phyloP scores from a whole-genome alignment of 2,888 invertebrate species.

The Nasonia oneida region DNA sequence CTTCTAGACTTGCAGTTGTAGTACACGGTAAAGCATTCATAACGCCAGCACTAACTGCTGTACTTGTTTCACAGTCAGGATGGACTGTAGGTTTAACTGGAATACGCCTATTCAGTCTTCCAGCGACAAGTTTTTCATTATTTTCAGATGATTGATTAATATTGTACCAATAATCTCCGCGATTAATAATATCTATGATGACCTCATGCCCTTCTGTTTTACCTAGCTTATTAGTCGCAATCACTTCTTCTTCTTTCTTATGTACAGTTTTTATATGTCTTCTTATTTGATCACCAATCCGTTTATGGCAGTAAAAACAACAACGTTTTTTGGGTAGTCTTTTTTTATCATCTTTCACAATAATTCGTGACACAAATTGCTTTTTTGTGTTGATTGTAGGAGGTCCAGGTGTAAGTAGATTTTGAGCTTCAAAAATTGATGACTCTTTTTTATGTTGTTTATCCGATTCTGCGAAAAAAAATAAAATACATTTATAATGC shows the following conservation, averaged over 20 bases:
- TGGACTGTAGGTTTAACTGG: not conserved
- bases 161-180: not conserved
- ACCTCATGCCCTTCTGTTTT: not conserved
- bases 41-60: too few species aligned
- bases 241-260: not conserved
- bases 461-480: too few species aligned
- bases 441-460: too few species aligned
- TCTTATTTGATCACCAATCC: not conserved
- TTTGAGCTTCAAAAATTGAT: too few species aligned
- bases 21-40: not conserved
- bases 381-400: too few species aligned
- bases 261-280: not conserved
- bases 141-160: not conserved
- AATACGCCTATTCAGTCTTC: not conserved
- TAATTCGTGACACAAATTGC: not conserved
- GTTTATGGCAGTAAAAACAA: not conserved
- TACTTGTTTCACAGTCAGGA: too few species aligned
- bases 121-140: not conserved
- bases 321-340: not conserved
- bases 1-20: not conserved
- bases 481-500: too few species aligned
- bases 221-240: not conserved
- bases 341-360: not conserved
- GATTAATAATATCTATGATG: not conserved
- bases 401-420: too few species aligned